Conservation (phyloP, 2,113 vertebrate species). For the Mesitornis unicolor region DNA sequence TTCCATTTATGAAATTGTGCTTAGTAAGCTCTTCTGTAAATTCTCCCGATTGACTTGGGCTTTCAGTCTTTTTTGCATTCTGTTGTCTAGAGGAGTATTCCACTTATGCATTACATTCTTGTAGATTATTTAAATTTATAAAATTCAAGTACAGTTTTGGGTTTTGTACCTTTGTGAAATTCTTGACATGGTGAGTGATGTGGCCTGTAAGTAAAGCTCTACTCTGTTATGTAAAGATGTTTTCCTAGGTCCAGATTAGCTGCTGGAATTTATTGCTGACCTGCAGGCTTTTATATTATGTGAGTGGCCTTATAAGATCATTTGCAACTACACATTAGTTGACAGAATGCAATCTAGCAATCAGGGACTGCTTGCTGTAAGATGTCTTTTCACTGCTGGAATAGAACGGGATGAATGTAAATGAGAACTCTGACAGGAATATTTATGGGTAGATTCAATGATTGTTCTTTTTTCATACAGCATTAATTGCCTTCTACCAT, state of each 20-base stretch:
- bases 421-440: neutral
- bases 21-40: neutral
- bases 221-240: neutral
- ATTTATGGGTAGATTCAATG: neutral
- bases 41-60: neutral
- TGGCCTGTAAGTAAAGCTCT: neutral
- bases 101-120: neutral
- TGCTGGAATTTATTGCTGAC: neutral
- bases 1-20: neutral
- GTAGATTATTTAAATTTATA: neutral
- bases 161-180: neutral
- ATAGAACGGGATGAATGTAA: neutral
- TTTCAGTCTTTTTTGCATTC: neutral
- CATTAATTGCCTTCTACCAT: neutral
- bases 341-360: neutral
- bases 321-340: neutral
- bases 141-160: neutral
- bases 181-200: accelerated
- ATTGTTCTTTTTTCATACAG: neutral
- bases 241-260: neutral
- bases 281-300: neutral
- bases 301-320: neutral
- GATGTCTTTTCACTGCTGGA: neutral
- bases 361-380: neutral
- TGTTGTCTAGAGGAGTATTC: neutral